Evolutionary conservation across 2,113 vertebrate species (phyloP).

Genomic region (Pseudopipra pipra): DNA sequence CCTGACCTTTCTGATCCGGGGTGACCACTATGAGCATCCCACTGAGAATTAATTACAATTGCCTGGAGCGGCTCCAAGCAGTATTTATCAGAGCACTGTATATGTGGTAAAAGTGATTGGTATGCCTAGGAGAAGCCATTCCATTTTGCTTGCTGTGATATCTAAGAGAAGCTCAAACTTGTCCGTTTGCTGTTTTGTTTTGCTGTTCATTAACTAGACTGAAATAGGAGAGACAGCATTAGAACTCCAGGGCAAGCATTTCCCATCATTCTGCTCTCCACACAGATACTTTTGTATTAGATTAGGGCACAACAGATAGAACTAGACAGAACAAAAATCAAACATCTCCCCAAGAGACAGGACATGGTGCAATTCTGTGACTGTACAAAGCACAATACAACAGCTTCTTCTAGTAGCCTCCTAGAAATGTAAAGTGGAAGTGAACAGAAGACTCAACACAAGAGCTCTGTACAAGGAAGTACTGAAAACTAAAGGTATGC

Average conservation of each 20-base stretch:
- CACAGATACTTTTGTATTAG: neutral
- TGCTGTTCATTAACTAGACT: constrained; percentile 35
- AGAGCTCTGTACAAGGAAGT: neutral
- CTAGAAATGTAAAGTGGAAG: neutral
- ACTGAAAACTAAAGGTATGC: neutral
- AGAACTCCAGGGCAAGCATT: constrained; percentile 40
- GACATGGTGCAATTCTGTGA: neutral
- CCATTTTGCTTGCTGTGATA: neutral
- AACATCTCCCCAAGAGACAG: neutral
- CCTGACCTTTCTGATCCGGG: constrained; percentile 54
- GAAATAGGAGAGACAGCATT: constrained; percentile 3
- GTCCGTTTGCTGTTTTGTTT: constrained; percentile 4
- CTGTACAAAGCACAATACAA: neutral
- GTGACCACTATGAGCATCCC: constrained; percentile 53
- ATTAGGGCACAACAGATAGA: neutral
- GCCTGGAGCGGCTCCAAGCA: constrained; percentile 47
- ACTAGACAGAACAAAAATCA: constrained; percentile 7
- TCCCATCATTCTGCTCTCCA: constrained; percentile 3
- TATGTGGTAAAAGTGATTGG: constrained; percentile 37
- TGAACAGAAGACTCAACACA: neutral
- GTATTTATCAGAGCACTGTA: constrained; percentile 34
- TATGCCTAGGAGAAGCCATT: constrained; percentile 19
- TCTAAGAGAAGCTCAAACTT: constrained; percentile 33
- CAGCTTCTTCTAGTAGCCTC: neutral
- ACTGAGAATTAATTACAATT: constrained; percentile 64